A percentile compares a stretch with the other conserved stretches of the same genome.
These are phyloP conservation scores for Tamias sibiricus DNA, from an alignment of 2,113 vertebrate genomes.

Conservation along the genomic window DNA sequence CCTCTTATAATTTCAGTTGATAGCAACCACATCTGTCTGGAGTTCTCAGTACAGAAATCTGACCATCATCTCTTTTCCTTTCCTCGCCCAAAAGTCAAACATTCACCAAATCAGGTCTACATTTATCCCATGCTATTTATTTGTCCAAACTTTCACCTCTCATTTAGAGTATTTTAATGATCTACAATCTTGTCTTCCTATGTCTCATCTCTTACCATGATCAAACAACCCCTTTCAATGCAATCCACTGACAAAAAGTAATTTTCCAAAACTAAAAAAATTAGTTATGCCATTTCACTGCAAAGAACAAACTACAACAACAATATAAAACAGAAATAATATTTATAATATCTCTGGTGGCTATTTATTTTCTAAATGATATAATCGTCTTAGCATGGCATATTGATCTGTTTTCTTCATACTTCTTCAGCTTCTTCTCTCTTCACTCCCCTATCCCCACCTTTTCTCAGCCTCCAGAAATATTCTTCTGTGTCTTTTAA, in stretches of 20 bases:
- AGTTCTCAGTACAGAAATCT: background rate
- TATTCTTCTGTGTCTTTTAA: background rate
- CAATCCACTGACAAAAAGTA: background rate
- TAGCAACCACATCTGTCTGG: background rate
- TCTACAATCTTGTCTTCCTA: background rate
- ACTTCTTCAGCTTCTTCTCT: background rate
- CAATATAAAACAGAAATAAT: background rate
- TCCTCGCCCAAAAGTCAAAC: background rate
- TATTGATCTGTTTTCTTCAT: background rate
- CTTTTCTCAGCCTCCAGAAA: background rate
- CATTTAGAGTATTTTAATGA: background rate
- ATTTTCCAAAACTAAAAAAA: constrained; percentile 35
- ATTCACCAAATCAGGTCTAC: background rate
- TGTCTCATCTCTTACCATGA: background rate
- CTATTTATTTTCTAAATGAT: background rate
- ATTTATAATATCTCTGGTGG: background rate
- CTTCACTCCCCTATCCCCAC: background rate
- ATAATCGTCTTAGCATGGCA: background rate
- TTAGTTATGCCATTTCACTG: background rate
- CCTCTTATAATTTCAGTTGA: background rate
- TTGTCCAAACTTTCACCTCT: background rate
- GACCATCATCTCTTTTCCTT: background rate
- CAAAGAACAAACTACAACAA: background rate
- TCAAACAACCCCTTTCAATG: background rate
- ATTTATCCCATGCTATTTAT: background rate